These are phyloP conservation scores for Trachelus troglodyta DNA, from an alignment of 2,888 invertebrate genomes.

Conservation along the genomic window DNA sequence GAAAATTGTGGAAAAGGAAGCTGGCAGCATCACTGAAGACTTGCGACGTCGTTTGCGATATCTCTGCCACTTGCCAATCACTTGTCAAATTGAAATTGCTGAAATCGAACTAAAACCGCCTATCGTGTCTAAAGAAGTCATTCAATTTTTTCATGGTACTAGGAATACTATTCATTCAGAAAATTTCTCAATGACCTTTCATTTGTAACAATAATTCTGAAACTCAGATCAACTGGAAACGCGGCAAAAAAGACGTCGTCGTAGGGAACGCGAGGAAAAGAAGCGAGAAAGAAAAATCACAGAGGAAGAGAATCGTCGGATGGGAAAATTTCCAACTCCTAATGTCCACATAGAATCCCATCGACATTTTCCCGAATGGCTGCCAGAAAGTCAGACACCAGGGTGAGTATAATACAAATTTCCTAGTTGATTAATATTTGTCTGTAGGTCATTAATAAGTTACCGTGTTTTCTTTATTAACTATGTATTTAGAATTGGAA, in stretches of 20 bases:
- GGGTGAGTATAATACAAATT: slow-evolving; percentile 39
- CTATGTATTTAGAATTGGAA: slow-evolving; percentile 28
- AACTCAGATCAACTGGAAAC: slow-evolving; percentile 77
- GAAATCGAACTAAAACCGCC: slow-evolving; percentile 86
- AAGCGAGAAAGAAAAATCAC: slow-evolving; percentile 82
- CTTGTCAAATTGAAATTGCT: slow-evolving; percentile 90
- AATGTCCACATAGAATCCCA: slow-evolving; percentile 75
- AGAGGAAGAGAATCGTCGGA: slow-evolving; percentile 76
- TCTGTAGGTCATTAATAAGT: neutral
- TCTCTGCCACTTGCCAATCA: slow-evolving; percentile 88
- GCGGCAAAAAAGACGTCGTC: slow-evolving; percentile 77
- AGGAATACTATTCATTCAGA: slow-evolving; percentile 14
- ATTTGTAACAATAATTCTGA: neutral
- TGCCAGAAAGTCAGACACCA: slow-evolving; percentile 42
- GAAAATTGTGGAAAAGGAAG: slow-evolving; percentile 87
- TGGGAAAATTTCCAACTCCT: slow-evolving; percentile 75
- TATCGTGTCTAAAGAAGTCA: slow-evolving; percentile 75
- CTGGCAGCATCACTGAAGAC: slow-evolving; percentile 86
- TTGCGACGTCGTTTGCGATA: slow-evolving; percentile 80
- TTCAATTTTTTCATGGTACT: slow-evolving; percentile 78
- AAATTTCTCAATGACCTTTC: neutral
- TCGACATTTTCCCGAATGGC: slow-evolving; percentile 71
- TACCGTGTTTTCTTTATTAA: neutral
- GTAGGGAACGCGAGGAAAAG: slow-evolving; percentile 81
- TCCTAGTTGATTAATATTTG: neutral